phyloP scores from a whole-genome alignment of 2,797 vertebrate species.

The Lepilemur ruficaudatus region DNA sequence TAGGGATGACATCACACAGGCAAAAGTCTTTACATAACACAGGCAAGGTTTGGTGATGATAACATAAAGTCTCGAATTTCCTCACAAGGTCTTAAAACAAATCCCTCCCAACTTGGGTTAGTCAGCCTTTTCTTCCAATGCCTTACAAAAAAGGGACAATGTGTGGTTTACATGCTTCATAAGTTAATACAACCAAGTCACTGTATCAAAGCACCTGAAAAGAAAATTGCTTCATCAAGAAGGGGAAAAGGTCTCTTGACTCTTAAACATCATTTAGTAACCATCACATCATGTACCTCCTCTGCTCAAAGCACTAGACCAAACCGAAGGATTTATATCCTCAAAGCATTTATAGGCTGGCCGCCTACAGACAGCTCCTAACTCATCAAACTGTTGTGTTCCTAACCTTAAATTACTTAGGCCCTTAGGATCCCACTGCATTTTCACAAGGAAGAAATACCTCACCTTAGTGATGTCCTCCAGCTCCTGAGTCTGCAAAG shows the following conservation, averaged over 20 bases:
- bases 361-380: not conserved
- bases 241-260: not conserved
- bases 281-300: not conserved
- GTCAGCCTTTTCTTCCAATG: not conserved
- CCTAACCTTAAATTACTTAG: not conserved
- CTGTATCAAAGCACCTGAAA: not conserved
- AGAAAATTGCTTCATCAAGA: not conserved
- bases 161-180: not conserved
- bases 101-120: not conserved
- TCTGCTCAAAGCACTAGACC: not conserved
- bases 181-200: not conserved
- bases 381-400: not conserved
- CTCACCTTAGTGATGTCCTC: not conserved
- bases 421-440: not conserved
- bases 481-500: not conserved
- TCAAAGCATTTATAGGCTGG: not conserved
- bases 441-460: not conserved
- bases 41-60: not conserved
- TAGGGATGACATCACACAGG: conserved; percentile 37
- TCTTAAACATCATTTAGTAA: not conserved
- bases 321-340: not conserved
- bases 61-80: not conserved
- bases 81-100: not conserved
- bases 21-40: conserved; percentile 57
- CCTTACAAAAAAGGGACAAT: not conserved